Conservation (phyloP, 1,140 invertebrate genomes). For the Gonioctena quinquepunctata region DNA sequence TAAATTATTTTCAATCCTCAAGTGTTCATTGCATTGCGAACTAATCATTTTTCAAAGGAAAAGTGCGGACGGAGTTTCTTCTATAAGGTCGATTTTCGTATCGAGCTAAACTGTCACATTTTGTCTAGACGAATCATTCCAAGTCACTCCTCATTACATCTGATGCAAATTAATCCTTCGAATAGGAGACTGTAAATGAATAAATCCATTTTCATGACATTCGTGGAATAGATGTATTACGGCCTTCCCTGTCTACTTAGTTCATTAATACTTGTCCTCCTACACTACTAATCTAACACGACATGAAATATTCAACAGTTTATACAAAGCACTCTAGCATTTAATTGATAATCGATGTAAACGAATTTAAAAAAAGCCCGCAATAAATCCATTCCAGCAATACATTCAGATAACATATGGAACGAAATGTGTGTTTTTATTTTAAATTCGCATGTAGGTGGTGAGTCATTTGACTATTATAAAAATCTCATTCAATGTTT, state of each 20-base stretch:
- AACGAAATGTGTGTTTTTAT: no score
- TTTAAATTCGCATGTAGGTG: no score
- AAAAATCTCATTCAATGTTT: no score
- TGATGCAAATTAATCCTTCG: background rate
- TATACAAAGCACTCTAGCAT: background rate
- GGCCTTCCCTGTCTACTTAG: background rate
- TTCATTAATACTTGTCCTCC: background rate
- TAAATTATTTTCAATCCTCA: no score
- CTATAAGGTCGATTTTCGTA: no score
- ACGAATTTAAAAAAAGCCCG: background rate
- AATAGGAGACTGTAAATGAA: background rate
- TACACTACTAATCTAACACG: background rate
- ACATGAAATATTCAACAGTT: no score
- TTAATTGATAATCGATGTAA: background rate
- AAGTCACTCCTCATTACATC: background rate
- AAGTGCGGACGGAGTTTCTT: no score
- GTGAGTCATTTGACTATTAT: no score
- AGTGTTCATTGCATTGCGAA: no score
- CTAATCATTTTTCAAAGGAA: no score
- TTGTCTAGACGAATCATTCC: background rate
- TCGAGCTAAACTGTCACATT: no score
- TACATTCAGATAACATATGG: background rate
- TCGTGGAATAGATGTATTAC: background rate
- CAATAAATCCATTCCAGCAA: background rate
- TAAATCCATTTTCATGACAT: background rate